Evolutionary conservation across 1,140 invertebrate genomes (phyloP), one percentile per base, ranked within the genome.

Genomic region (Brachystomella parvula): DNA sequence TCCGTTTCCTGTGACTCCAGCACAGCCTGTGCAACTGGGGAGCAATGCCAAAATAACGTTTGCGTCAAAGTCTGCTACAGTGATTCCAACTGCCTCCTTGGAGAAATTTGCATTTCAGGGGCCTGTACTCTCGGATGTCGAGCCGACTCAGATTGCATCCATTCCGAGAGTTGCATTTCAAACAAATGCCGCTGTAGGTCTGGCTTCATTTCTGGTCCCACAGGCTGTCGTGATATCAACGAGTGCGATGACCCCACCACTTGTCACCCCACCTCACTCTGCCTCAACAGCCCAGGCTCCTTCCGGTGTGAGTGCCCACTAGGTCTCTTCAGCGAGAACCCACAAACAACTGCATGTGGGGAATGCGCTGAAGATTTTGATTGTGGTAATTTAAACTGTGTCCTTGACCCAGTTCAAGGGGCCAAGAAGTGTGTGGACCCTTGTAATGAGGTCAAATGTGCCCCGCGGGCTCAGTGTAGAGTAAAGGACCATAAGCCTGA

Each of bases 61-160:
- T 94, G 90, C 71, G 81, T 86, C 19, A 92, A 91, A 80, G 82
- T 93, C 32, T 95, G 92, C 75, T 91, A 91, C 74, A 85, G 87
- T 2, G 91, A 92, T 74, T 88, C 87, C 72, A 94, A 94, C 74
- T 95, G 92, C 71, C 79, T 92, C 65, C 86, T 87, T 6, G 91
- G 92, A 61, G 91, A 94, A 81, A 84, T 94, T 47, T 94, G 92
- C 73, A 83, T 85, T n/a, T 85, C 87, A 70, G 89, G 90, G 39
- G 82, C 84, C 28, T 95, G 92, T 74, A 83, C 87, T 75, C 81
- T 85, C 3, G 92, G 92, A 1, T 95, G 92, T 74, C 85, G 86
- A 30, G 84, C 83, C 2, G 88, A 91, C 75, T 81, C 84, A 2
- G 92, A 94, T 72, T 95, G 92, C 75, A 82, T 84, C 35, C 75